These are phyloP conservation scores for Matsumurasca onukii DNA, from an alignment of 1,140 invertebrate species.

Conservation along the genomic window DNA sequence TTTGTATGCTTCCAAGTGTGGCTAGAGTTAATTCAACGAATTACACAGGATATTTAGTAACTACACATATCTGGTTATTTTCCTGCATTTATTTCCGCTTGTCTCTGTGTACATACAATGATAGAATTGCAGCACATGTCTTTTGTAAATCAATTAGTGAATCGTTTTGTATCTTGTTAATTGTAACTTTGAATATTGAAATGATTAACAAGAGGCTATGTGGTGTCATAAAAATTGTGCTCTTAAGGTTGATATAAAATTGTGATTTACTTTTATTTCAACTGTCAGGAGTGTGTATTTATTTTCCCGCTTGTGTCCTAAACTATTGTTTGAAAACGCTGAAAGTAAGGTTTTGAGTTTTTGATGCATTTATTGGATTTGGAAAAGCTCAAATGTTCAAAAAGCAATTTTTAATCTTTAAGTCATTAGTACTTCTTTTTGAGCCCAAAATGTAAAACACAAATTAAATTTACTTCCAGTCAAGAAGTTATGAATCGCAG, in stretches of 20 bases:
- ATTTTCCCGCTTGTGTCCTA: background rate
- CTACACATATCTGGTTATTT: constrained; percentile 16
- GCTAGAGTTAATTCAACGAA: constrained; percentile 8
- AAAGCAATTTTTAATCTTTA: no score
- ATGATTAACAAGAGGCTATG: constrained; percentile 15
- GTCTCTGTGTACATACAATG: background rate
- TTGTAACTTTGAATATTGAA: constrained; percentile 8
- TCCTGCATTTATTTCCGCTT: constrained; percentile 21
- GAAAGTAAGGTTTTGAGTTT: no score
- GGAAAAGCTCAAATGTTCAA: no score
- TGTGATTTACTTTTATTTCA: constrained; percentile 25
- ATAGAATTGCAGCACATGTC: constrained; percentile 4
- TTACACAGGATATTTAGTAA: constrained; percentile 3
- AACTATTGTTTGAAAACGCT: background rate
- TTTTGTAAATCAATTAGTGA: constrained; percentile 12
- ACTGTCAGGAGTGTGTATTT: background rate
- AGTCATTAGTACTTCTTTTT: no score
- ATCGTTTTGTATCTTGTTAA: constrained; percentile 16
- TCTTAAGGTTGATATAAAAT: constrained; percentile 25
- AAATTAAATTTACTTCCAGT: no score
- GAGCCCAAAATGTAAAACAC: no score
- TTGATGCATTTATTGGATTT: no score
- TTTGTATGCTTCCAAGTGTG: constrained; percentile 7
- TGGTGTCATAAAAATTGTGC: constrained; percentile 23
- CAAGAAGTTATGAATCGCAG: no score